Conservation (phyloP, 1,140 invertebrate genomes). For the Apis laboriosa region DNA sequence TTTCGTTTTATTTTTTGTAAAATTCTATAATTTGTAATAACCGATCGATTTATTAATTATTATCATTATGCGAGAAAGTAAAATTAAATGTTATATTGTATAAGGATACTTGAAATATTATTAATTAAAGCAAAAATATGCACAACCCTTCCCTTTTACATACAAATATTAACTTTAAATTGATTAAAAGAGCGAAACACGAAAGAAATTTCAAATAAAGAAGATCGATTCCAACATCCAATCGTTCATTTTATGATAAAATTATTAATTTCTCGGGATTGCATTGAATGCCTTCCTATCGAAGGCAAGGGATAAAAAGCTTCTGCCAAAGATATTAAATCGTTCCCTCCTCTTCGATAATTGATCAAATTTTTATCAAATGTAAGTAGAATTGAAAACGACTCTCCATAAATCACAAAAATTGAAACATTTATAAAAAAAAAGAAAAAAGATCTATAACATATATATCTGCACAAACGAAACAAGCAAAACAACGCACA, state of each 20-base stretch:
- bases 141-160: too few species aligned
- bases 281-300: neutral
- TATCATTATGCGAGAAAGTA: too few species aligned
- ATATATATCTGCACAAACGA: neutral
- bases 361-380: neutral
- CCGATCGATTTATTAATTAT: too few species aligned
- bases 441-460: too few species aligned
- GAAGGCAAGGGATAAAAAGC: conserved; percentile 8
- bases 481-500: neutral
- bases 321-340: neutral
- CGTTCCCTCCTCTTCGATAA: neutral
- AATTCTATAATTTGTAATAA: too few species aligned
- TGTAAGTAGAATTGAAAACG: neutral
- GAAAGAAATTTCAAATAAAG: neutral
- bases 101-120: too few species aligned
- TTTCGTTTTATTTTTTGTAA: too few species aligned
- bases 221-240: neutral
- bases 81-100: too few species aligned
- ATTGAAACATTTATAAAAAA: neutral
- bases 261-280: neutral
- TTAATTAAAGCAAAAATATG: too few species aligned
- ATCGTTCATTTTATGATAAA: neutral
- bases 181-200: neutral
- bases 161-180: neutral
- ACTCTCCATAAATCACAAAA: neutral